Conservation (phyloP, 1,140 invertebrate species). For the Drosophila sturtevanti region DNA sequence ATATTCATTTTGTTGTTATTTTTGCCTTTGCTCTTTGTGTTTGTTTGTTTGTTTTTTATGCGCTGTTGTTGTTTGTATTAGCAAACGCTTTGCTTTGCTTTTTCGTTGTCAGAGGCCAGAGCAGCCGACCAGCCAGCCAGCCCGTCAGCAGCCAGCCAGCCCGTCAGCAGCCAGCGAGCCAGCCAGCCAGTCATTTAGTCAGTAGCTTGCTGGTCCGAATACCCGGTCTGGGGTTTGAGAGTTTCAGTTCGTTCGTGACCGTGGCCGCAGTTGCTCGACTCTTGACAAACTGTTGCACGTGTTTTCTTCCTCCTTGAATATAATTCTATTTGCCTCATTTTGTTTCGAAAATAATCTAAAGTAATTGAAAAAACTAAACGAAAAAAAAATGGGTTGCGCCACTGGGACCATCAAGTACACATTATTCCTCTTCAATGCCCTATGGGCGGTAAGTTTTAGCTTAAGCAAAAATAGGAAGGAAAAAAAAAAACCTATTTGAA, state of each 20-base stretch:
- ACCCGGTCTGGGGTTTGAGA: slow-evolving; percentile 52
- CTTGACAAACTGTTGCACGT: slow-evolving; percentile 54
- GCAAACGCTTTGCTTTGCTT: slow-evolving; percentile 32
- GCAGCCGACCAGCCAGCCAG: no score
- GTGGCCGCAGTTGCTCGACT: slow-evolving; percentile 54
- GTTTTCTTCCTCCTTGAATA: no score
- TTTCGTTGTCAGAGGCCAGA: slow-evolving; percentile 11
- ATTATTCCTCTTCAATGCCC: slow-evolving; percentile 91
- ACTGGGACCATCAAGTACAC: slow-evolving; percentile 91
- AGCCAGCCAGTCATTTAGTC: not conserved
- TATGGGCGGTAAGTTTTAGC: slow-evolving; percentile 91
- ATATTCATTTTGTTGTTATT: slow-evolving; percentile 58
- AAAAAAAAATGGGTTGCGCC: slow-evolving; percentile 85
- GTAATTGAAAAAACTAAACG: not conserved
- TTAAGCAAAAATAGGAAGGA: slow-evolving; percentile 26
- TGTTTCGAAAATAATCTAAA: not conserved
- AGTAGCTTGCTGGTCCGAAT: slow-evolving; percentile 32
- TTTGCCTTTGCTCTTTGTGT: slow-evolving; percentile 56
- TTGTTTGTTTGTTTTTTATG: slow-evolving; percentile 47
- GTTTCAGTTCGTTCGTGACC: slow-evolving; percentile 76
- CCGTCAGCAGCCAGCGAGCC: not conserved
- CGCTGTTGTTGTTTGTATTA: slow-evolving; percentile 44
- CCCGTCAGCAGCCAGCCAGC: not conserved
- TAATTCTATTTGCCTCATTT: no score
- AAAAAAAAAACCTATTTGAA: no score